Evolutionary conservation across 2,113 vertebrate species (phyloP), one percentile per base, ranked within the genome.

Genomic region (Sminthopsis crassicaudata): DNA sequence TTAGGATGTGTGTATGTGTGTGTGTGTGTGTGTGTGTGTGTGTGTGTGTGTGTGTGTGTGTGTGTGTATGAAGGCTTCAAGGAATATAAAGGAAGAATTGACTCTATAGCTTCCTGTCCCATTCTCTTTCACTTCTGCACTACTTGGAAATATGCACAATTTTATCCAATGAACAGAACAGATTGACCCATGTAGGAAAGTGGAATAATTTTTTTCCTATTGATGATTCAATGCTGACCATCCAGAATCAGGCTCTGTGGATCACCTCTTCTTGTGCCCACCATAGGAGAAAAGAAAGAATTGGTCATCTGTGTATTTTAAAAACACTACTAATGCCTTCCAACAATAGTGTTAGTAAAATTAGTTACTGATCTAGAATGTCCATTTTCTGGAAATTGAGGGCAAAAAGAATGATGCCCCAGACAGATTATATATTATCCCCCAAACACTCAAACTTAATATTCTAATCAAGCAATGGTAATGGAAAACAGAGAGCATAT

Each of bases 31-130:
- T 88, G 91, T 57, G 53, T 48, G 53, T 90, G 57, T 48, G 48
- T 53, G 27, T 89, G 25, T 23, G 30, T 93, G 26, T 90, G 84
- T 94, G 91, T 92, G 51, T 92, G 52, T n/a, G n/a, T n/a, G n/a
- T n/a, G n/a, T n/a, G n/a, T n/a, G n/a, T n/a, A n/a, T 57, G 51
- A 89, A 23, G 50, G 90, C 55, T 88, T 91, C 95, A 76, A 96
- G 36, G 67, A 22, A 1, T 67, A 52, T 91, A 88, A 92, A 51
- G 89, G 30, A 46, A 53, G 23, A 93, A 92, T 92, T 92, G 26
- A 27, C n/a, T 24, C 46, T 24, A 48, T 88, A 42, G 0, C 55
- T 53, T n/a, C 76, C 88, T 46, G 92, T 95, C 92, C n/a, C 26
- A 76, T 42, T 92, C 84, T 42, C 55, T 48, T 91, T 55, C 27